A percentile compares a stretch with the other conserved stretches of the same genome.
Conservation (phyloP, 2,888 invertebrate genomes). For the Drosophila buzzatii region DNA sequence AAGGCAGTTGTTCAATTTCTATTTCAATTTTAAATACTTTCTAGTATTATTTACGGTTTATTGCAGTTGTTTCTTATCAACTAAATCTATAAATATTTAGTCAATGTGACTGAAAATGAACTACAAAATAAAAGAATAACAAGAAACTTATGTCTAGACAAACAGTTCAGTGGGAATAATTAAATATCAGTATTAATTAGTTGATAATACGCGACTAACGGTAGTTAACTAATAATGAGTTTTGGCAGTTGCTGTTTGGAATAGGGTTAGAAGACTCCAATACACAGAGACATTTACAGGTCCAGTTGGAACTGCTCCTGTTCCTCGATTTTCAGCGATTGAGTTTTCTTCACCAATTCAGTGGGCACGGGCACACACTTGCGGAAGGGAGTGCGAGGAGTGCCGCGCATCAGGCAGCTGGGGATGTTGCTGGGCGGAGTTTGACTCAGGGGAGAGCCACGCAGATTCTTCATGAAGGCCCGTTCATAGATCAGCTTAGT, state of each 20-base stretch:
- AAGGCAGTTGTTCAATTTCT: background rate
- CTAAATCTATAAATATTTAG: slow-evolving; percentile 39
- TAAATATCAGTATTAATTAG: slow-evolving; percentile 17
- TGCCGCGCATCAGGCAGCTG: slow-evolving; percentile 88
- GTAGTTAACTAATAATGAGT: slow-evolving; percentile 27
- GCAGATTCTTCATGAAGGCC: slow-evolving; percentile 93
- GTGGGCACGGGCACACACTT: slow-evolving; percentile 82
- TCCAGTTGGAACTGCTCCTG: slow-evolving; percentile 85
- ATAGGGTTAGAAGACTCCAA: slow-evolving; percentile 11
- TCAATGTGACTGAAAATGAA: slow-evolving; percentile 77
- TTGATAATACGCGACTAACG: slow-evolving; percentile 24
- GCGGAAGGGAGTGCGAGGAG: slow-evolving; percentile 85
- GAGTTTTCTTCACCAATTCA: slow-evolving; percentile 75
- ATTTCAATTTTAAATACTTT: slow-evolving; percentile 7
- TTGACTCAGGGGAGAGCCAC: slow-evolving; percentile 94
- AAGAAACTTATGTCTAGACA: slow-evolving; percentile 17
- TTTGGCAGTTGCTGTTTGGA: slow-evolving; percentile 68
- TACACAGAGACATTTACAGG: slow-evolving; percentile 66
- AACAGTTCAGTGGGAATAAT: background rate
- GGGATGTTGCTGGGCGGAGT: slow-evolving; percentile 96
- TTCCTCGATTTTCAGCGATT: slow-evolving; percentile 82
- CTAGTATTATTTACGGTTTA: slow-evolving; percentile 36
- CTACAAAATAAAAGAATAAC: background rate
- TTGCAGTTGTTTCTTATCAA: slow-evolving; percentile 28
- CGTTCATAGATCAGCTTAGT: slow-evolving; percentile 97